phyloP scores from a whole-genome alignment of 2,888 invertebrate genomes.

The Chrysina gloriosa region DNA sequence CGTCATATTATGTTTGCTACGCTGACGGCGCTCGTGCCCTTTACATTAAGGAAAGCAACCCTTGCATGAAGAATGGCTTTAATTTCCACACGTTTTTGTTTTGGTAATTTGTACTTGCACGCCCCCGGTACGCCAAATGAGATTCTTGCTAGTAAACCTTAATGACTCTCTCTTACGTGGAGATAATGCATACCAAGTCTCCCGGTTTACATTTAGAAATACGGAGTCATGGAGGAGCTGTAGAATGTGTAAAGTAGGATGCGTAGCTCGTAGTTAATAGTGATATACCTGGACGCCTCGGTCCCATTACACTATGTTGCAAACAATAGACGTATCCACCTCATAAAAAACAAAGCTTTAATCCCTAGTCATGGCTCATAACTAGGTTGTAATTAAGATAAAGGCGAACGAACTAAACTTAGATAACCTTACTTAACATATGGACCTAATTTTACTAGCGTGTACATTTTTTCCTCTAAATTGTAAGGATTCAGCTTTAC shows the following conservation, averaged over 20 bases:
- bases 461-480: too few relatives aligned
- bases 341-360: too few relatives aligned
- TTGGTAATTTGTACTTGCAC: conserved; percentile 25
- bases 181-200: background rate
- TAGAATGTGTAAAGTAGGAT: background rate
- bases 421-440: too few relatives aligned
- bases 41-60: conserved; percentile 23
- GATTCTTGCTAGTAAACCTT: background rate
- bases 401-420: too few relatives aligned
- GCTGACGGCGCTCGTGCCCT: background rate
- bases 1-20: background rate
- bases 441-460: too few relatives aligned
- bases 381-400: too few relatives aligned
- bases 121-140: conserved; percentile 4
- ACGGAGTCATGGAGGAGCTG: background rate
- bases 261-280: too few relatives aligned
- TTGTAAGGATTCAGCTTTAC: too few relatives aligned
- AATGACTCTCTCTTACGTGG: conserved; percentile 1
- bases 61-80: conserved; percentile 35
- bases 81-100: conserved; percentile 35
- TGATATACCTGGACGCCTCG: too few relatives aligned
- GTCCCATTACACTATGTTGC: too few relatives aligned
- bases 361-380: too few relatives aligned
- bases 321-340: too few relatives aligned
- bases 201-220: background rate